Conservation (phyloP, 2,888 invertebrate species). For the Caenorhabditis sp. region DNA sequence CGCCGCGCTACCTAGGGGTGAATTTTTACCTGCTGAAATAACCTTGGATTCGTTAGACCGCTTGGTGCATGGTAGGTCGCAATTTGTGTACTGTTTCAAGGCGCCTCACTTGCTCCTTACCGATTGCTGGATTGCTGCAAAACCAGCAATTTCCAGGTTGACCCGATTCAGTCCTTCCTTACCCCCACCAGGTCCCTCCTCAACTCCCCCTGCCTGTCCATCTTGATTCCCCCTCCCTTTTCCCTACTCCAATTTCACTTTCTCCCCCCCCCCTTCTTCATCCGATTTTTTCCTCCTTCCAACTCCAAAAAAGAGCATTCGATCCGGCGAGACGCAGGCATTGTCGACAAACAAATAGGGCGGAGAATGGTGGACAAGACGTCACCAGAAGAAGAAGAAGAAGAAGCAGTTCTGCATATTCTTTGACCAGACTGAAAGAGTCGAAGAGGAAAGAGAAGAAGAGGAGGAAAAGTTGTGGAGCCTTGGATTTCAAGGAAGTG, state of each 20-base stretch:
- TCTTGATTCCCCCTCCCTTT: neutral
- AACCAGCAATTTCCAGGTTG: neutral
- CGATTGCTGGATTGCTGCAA: too few species aligned
- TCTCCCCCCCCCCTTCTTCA: neutral
- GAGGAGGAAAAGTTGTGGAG: neutral
- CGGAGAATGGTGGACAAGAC: slow-evolving; percentile 10
- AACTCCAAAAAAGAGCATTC: neutral
- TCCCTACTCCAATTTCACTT: neutral
- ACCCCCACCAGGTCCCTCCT: too few species aligned
- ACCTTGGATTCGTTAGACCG: too few species aligned
- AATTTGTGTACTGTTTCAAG: too few species aligned
- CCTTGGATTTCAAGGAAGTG: slow-evolving; percentile 8
- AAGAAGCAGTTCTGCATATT: slow-evolving; percentile 59
- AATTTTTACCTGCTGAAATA: too few species aligned
- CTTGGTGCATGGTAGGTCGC: too few species aligned
- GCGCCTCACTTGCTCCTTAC: too few species aligned
- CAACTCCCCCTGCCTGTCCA: too few species aligned
- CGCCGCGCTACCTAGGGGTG: too few species aligned
- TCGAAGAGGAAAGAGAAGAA: too few species aligned
- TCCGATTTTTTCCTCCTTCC: slow-evolving; percentile 11
- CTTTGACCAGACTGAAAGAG: slow-evolving; percentile 53
- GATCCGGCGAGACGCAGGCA: slow-evolving; percentile 11
- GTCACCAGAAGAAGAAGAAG: slow-evolving; percentile 40
- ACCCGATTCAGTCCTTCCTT: neutral
- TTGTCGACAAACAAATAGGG: slow-evolving; percentile 8